Evolutionary conservation across 2,888 invertebrate genomes (phyloP), one percentile per base, ranked within the genome.

Genomic region (Drosophila lutescens): DNA sequence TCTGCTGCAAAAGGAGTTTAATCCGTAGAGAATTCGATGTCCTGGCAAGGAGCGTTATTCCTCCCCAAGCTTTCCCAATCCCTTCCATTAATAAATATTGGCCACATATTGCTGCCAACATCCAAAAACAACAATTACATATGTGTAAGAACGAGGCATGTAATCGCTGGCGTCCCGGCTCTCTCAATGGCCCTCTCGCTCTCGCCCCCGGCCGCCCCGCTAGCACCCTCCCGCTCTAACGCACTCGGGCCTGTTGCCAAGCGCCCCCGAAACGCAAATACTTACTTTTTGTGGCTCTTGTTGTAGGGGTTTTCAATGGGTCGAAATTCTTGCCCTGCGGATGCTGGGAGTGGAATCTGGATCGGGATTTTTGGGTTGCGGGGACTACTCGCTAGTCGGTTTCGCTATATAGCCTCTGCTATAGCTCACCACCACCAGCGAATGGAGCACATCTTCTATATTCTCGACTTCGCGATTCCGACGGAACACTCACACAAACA

Each of bases 231-330:
- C 17, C 58, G 38, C 32, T 40, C 40, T 8, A 60, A 32, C 30
- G 79, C 73, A 81, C 76, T 82, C 78, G 88, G 47, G 62, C 86
- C 86, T 84, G 83, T 84, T 84, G 88, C 78, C 88, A 83, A 83
- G 83, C 88, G 88, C 80, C 74, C 88, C 58, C 58, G 43, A 60
- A 60, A 43, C 59, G 60, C 60, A 47, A 50, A 59, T 82, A 83
- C 83, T 83, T 57, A 83, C 83, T 83, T 82, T 75, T 83, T 74
- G 55, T 74, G 77, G 60, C 63, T 69, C 55, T 61, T 65, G 62
- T 63, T 30, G 30, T 30, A 1, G 56, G 61, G 38, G 20, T 23
- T 17, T 41, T 49, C 41, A 41, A 62, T 49, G 62, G 49, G 41
- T 32, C 34, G 41, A 36, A 62, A 62, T 62, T 62, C 47, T 41